Percentiles rank a stretch among this genome's conserved stretches.
phyloP scores from a whole-genome alignment of 92 coral and sea anemone genomes.

The Palythoa grandis region DNA sequence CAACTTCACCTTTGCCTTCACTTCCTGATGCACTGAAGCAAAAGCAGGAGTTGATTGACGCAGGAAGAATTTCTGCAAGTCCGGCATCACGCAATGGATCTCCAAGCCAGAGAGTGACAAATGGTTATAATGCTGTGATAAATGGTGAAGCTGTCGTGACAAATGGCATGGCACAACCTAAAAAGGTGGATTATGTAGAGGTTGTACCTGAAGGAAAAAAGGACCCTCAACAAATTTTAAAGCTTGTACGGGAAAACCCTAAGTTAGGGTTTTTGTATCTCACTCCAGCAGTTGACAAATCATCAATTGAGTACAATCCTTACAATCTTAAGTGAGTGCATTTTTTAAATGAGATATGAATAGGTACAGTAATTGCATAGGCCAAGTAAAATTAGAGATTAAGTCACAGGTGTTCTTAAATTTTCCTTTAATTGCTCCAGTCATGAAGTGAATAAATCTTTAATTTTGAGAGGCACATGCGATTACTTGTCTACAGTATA shows the following conservation, averaged over 20 bases:
- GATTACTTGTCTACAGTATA: too few species aligned
- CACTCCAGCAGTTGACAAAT: constrained; percentile 95
- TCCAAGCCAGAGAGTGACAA: constrained; percentile 56
- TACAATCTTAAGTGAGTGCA: constrained; percentile 93
- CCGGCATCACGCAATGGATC: constrained; percentile 50
- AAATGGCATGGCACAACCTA: constrained; percentile 20
- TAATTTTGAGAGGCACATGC: too few species aligned
- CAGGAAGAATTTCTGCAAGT: constrained; percentile 43
- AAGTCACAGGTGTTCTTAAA: too few species aligned
- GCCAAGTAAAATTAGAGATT: too few species aligned
- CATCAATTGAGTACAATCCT: constrained; percentile 95
- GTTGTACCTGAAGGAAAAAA: constrained; percentile 56
- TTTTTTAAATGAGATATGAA: neutral
- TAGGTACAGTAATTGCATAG: too few species aligned
- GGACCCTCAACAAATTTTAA: constrained; percentile 85
- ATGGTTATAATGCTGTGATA: constrained; percentile 38
- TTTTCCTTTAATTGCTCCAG: too few species aligned
- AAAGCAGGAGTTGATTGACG: constrained; percentile 81
- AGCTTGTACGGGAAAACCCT: constrained; percentile 76
- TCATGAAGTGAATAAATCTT: too few species aligned
- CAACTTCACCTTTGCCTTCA: constrained; percentile 86
- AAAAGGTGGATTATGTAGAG: constrained; percentile 48
- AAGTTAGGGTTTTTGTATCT: constrained; percentile 93
- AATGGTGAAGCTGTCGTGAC: neutral
- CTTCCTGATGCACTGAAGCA: constrained; percentile 83